phyloP scores from a whole-genome alignment of 2,113 vertebrate species.

The Laticauda laticaudata region DNA sequence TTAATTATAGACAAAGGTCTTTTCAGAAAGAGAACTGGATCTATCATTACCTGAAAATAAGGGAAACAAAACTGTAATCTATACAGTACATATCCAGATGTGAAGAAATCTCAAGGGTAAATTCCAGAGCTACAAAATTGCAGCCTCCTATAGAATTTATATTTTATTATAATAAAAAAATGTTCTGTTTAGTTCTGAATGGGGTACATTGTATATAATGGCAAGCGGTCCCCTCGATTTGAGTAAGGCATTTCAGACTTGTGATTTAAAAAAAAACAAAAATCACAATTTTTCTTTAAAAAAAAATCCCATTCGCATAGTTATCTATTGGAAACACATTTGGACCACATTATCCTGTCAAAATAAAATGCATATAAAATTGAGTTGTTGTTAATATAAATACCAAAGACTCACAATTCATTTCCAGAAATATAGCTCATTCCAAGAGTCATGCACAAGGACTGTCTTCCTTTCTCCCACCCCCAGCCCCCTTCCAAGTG shows the following conservation, averaged over 20 bases:
- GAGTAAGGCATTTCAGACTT: background rate
- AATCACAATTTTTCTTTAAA: background rate
- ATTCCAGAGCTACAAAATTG: conserved; percentile 5
- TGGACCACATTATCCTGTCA: background rate
- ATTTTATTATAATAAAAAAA: conserved; percentile 10
- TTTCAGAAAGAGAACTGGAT: conserved; percentile 11
- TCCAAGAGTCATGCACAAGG: background rate
- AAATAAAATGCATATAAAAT: background rate
- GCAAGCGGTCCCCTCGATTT: background rate
- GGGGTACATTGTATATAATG: background rate
- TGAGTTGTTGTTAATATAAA: background rate
- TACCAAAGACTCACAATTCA: background rate
- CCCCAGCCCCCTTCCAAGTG: background rate
- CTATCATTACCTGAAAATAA: background rate
- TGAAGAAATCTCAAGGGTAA: conserved; percentile 1
- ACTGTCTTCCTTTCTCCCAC: background rate
- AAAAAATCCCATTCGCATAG: background rate
- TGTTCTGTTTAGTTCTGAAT: background rate
- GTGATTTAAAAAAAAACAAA: background rate
- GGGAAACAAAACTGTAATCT: background rate
- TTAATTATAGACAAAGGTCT: background rate
- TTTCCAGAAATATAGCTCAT: background rate
- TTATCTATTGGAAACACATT: background rate
- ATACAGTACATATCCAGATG: conserved; percentile 20
- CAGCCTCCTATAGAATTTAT: background rate